A percentile compares a stretch with the other conserved stretches of the same genome.
phyloP scores from a whole-genome alignment of 2,888 invertebrate species.

The Hypercompe scribonia region DNA sequence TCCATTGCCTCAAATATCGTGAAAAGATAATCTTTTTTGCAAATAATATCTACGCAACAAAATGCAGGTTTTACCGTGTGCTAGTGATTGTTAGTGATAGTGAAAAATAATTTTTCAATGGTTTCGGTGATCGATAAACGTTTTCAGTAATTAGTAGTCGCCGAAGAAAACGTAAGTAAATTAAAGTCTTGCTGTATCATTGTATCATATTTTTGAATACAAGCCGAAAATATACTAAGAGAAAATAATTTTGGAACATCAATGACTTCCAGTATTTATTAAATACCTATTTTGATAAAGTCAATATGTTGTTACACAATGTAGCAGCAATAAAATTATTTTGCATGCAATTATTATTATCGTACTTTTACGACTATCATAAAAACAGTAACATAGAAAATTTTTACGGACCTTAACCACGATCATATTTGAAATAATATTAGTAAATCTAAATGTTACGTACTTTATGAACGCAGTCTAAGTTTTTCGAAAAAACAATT shows the following conservation, averaged over 20 bases:
- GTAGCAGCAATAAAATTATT: conserved; percentile 42
- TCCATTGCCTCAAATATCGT: conserved; percentile 66
- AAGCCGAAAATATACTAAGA: neutral
- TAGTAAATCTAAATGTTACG: neutral
- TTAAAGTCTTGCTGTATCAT: conserved; percentile 36
- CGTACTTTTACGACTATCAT: conserved; percentile 21
- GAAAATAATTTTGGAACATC: neutral
- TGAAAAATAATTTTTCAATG: conserved; percentile 65
- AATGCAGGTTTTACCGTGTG: conserved; percentile 61
- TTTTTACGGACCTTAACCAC: conserved; percentile 21
- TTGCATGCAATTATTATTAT: conserved; percentile 38
- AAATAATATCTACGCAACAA: conserved; percentile 55
- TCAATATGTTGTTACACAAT: conserved; percentile 32
- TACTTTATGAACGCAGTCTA: conserved; percentile 38
- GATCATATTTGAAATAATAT: conserved; percentile 9
- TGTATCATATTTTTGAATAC: conserved; percentile 30
- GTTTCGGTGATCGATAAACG: conserved; percentile 49
- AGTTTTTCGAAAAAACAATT: conserved; percentile 20
- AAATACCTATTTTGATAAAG: neutral
- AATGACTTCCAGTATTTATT: neutral
- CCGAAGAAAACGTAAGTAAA: conserved; percentile 56
- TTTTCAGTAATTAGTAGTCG: conserved; percentile 50
- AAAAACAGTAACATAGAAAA: conserved; percentile 25
- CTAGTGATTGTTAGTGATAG: conserved; percentile 49
- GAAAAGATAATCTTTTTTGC: conserved; percentile 67